Conservation (phyloP, 2,888 invertebrate genomes). For the Lasioglossum villosulum region DNA sequence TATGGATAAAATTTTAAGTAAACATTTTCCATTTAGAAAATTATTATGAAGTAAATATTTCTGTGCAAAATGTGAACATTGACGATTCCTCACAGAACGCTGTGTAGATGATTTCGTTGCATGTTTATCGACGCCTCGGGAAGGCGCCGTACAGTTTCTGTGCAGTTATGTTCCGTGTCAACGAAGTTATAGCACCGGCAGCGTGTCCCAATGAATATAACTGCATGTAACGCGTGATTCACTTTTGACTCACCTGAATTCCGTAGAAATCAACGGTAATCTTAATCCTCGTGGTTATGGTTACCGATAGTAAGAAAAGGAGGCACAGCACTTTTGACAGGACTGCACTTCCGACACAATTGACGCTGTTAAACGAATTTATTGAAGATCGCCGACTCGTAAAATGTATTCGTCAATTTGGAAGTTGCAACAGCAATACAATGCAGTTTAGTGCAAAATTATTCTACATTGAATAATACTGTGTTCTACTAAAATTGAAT, state of each 20-base stretch:
- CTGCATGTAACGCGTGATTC: neutral
- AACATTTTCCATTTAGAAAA: too few relatives aligned
- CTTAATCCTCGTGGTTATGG: neutral
- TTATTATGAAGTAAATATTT: too few relatives aligned
- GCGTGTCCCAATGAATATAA: neutral
- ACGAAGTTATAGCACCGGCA: neutral
- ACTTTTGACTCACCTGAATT: neutral
- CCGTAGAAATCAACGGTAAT: neutral
- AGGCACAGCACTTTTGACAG: too few relatives aligned
- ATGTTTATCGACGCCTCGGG: neutral
- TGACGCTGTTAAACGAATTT: too few relatives aligned
- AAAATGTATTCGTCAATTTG: neutral
- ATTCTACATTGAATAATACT: neutral
- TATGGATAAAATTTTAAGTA: too few relatives aligned
- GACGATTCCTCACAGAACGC: neutral
- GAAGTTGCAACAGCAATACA: neutral
- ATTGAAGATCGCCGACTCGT: neutral
- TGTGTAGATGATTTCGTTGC: neutral
- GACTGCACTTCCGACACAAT: too few relatives aligned
- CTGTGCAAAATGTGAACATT: too few relatives aligned
- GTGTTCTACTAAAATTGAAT: neutral
- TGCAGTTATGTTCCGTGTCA: neutral
- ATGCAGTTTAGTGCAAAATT: neutral
- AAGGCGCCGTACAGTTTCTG: neutral
- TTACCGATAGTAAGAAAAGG: neutral